Evolutionary conservation across 1,140 invertebrate genomes (phyloP).

Genomic region (Drusus annulatus): DNA sequence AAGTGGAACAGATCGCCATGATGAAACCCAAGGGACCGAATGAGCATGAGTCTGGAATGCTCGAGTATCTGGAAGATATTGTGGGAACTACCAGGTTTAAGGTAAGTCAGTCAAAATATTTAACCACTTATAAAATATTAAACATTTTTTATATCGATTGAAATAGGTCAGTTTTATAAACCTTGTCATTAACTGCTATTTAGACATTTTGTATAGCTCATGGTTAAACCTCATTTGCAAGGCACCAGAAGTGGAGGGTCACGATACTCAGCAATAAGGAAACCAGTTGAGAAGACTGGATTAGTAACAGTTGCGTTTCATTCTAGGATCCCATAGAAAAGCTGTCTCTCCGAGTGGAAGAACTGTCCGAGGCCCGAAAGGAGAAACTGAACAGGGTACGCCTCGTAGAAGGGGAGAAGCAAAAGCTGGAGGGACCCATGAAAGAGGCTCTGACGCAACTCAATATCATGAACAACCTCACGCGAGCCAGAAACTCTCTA

Average conservation of each 20-base stretch:
- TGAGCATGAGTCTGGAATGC: conserved; percentile 93
- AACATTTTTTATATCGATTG: too few relatives aligned
- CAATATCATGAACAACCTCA: conserved; percentile 83
- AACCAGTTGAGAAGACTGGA: too few relatives aligned
- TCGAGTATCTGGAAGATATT: conserved; percentile 99
- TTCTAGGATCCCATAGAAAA: conserved; percentile 84
- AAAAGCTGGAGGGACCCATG: conserved; percentile 88
- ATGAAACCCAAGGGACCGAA: conserved; percentile 96
- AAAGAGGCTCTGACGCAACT: conserved; percentile 89
- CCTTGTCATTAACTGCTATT: too few relatives aligned
- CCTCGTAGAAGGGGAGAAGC: conserved; percentile 92
- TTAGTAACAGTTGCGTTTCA: background rate
- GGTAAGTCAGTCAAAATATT: conserved; percentile 62
- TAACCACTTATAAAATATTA: too few relatives aligned
- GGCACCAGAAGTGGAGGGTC: too few relatives aligned
- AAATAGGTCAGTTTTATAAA: too few relatives aligned
- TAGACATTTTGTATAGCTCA: too few relatives aligned
- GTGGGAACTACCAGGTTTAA: conserved; percentile 94
- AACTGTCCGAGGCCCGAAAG: conserved; percentile 82
- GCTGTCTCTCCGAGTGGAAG: conserved; percentile 83
- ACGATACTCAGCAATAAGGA: too few relatives aligned
- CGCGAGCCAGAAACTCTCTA: conserved; percentile 78
- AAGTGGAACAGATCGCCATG: conserved; percentile 99
- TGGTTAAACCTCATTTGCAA: too few relatives aligned
- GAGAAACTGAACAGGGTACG: conserved; percentile 93